Conservation (phyloP, 1,140 invertebrate species). For the Megalopta genalis region DNA sequence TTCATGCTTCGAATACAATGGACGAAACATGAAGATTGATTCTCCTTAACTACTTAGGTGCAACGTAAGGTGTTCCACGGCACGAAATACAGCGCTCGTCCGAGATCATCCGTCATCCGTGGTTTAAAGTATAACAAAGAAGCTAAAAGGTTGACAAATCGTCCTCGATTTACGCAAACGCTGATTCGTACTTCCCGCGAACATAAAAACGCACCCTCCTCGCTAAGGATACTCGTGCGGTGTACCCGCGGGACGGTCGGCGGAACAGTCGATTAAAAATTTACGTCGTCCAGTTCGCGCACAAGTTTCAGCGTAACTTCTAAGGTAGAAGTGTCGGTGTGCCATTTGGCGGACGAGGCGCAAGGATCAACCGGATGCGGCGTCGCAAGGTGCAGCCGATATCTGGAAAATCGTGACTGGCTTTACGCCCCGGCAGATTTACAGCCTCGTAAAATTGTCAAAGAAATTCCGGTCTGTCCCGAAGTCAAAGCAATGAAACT, state of each 20-base stretch:
- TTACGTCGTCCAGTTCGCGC: constrained; percentile 90
- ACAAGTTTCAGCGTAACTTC: constrained; percentile 85
- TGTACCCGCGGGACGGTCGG: too few species aligned
- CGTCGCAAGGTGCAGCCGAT: constrained; percentile 86
- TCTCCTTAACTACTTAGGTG: too few species aligned
- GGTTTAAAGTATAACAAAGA: too few species aligned
- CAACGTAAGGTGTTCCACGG: too few species aligned
- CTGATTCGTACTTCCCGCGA: not conserved
- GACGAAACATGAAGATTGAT: too few species aligned
- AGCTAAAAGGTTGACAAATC: too few species aligned
- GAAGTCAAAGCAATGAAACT: constrained; percentile 33
- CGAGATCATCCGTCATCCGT: too few species aligned
- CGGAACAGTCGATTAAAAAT: constrained; percentile 84
- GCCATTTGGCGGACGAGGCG: constrained; percentile 88
- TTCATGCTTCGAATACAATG: too few species aligned
- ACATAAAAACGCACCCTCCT: not conserved
- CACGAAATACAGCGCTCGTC: too few species aligned
- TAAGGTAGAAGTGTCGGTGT: constrained; percentile 84
- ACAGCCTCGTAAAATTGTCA: constrained; percentile 52
- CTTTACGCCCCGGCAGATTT: constrained; percentile 42
- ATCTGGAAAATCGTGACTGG: constrained; percentile 70
- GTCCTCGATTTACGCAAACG: too few species aligned
- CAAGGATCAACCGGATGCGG: constrained; percentile 91
- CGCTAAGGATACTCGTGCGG: too few species aligned
- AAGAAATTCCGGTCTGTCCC: constrained; percentile 20